Evolutionary conservation across 2,797 vertebrate species (phyloP), one percentile per base, ranked within the genome.

Genomic region (Petrocephalus sullivani): DNA sequence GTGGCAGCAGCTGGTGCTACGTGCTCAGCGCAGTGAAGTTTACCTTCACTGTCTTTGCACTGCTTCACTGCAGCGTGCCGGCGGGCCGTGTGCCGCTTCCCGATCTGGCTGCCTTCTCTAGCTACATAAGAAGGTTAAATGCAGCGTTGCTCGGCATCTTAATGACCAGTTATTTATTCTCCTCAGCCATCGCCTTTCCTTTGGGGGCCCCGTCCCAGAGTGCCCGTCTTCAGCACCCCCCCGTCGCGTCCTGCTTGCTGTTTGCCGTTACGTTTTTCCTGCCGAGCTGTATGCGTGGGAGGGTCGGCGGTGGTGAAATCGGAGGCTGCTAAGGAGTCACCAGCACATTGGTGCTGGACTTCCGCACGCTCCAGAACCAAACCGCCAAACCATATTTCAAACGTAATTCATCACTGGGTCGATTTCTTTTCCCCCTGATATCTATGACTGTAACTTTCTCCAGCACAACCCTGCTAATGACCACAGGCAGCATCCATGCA

Each of bases 241-340:
- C 53, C 90, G 0, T 6, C 88, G 89, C 87, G 86, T 85, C 89
- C 86, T 87, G 3, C 46, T 82, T 8, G 1, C 57, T 61, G 57
- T 86, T 86, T 49, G 61, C 19, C 0, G n/a, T 19, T 8, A 41
- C 16, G 41, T 85, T 7, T 49, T 90, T 37, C 16, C 93, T 90
- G 88, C 86, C 89, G 90, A 93, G 93, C 90, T 91, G 92, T 9
- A 89, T 90, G 93, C 91, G 91, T 88, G 89, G 88, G 89, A 91
- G 86, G 91, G 92, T 93, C 92, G 78, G 85, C 89, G 85, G 93
- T 41, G 91, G 93, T 93, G 91, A 94, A 93, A 94, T 92, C 92
- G 85, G 93, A 96, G 94, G 96, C 95, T 95, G 92, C 92, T 92
- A 91, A 89, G 92, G 90, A 96, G 94, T 94, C 92, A 91, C 89